These are phyloP conservation scores for Macquaria australasica DNA, from an alignment of 2,113 vertebrate species.

Conservation along the genomic window DNA sequence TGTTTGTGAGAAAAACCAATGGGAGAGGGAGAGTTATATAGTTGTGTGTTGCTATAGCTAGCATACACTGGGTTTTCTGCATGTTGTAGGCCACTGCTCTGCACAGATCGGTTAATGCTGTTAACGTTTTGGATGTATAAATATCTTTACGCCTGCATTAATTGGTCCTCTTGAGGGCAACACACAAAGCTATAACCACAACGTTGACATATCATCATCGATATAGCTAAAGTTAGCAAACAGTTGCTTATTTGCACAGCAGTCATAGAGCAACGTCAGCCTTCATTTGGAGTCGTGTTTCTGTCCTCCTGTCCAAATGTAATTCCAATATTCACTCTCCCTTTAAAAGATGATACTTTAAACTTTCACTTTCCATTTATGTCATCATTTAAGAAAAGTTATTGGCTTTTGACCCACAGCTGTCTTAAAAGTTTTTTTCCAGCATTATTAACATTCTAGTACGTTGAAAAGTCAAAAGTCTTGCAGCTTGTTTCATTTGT, in stretches of 20 bases:
- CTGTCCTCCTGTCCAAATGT: not conserved
- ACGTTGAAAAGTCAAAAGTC: not conserved
- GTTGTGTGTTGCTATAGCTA: not conserved
- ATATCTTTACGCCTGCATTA: not conserved
- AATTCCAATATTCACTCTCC: not conserved
- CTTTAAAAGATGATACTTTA: not conserved
- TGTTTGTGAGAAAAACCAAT: constrained; percentile 21
- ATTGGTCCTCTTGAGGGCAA: too few relatives aligned
- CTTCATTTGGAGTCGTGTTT: not conserved
- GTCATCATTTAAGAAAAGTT: not conserved
- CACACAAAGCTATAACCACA: not conserved
- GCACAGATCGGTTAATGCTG: not conserved
- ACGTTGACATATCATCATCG: not conserved
- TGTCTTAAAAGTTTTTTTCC: not conserved
- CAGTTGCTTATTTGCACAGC: too few relatives aligned
- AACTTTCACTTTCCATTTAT: constrained; percentile 17
- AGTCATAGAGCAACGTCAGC: not conserved
- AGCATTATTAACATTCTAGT: constrained; percentile 13
- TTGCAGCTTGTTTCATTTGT: not conserved
- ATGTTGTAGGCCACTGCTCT: not conserved
- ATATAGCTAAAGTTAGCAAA: too few relatives aligned
- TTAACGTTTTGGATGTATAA: not conserved
- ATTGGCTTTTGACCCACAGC: not conserved
- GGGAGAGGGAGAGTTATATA: not conserved
- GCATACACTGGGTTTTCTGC: not conserved